Evolutionary conservation across 2,797 vertebrate genomes (phyloP), one percentile per base, ranked within the genome.

Genomic region (Myotis planiceps): DNA sequence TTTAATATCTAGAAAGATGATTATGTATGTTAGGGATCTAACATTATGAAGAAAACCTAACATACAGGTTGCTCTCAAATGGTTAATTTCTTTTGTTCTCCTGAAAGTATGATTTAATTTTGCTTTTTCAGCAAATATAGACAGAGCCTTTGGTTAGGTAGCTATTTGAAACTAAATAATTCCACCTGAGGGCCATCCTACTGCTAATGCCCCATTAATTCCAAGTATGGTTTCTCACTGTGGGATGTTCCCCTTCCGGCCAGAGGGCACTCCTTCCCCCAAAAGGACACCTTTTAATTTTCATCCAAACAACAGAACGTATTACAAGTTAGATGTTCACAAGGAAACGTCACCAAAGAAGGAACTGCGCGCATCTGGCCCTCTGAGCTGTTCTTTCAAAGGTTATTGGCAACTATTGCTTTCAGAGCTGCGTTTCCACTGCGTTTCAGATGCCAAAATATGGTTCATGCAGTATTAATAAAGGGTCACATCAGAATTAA

Each of bases 401-500:
- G 95, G 93, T 97, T 97, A 97, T 92, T 69, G 68, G 96, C 97
- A 96, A 97, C 96, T 87, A 91, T 1, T 78, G 79, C 88, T 98
- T 97, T 97, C 95, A 97, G 98, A 95, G 55, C 75, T 65, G 79
- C 97, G 94, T 98, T 98, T 98, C 97, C 94, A 90, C 76, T 79
- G 92, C 95, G 66, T 94, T 97, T 98, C 95, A 91, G 96, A 97
- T 78, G 89, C 96, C 15, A 37, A 96, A 92, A 74, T 92, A 97
- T 75, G 95, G 86, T 98, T 97, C 96, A 82, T 96, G 95, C 95
- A 96, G 97, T 97, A 98, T 96, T 97, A 98, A 97, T 98, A 97
- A 97, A 97, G 94, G 94, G 94, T 97, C 97, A 97, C 88, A 79
- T 79, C 14, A 79, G 98, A 97, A 97, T 92, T 98, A 98, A 98